Base-by-base conservation (phyloP, 64 coral and sea anemone genomes). In the Actinia tenebrosa region DNA sequence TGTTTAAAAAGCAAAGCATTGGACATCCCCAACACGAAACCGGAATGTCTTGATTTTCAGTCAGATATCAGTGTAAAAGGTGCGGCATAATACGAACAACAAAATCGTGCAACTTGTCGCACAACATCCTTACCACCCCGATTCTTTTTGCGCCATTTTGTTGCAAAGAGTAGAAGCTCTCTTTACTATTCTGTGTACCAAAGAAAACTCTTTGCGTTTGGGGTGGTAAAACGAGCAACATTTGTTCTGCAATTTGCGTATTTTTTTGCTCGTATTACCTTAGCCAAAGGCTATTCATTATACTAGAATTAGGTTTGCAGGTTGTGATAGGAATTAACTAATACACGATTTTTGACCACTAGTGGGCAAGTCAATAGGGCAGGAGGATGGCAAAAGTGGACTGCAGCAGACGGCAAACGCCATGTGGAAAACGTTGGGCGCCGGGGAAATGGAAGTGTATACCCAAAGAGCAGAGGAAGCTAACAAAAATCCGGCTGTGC, bases 41-140 rank as follows among this genome's bases (percentile, higher is more conserved):
- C 63, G 63, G 63, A 66, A 66, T 66, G 19, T 66, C 22, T 19
- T 66, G 19, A n/a, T 66, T 66, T 20, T 66, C 63, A 66, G 63
- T 66, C 62, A 64, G 62, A 64, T 64, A 64, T 22, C 62, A 64
- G 62, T 64, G 62, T 64, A 64, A 64, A 64, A 64, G 62, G 62
- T 64, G 62, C 22, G 62, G 18, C 62, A 64, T 22, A 64, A 64
- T 64, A 64, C 62, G 62, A 64, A 19, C 62, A 64, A 64, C 62
- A 64, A 64, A 64, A 64, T 64, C 62, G 18, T 64, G 62, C 62
- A 64, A 64, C 62, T 64, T 64, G 62, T 64, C 17, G 62, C 62
- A 64, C 62, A 22, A n/a, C 53, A 54, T 54, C 53, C 53, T 18
- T 63, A 63, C 60, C 18, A 63, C 16, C 18, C 11, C 60, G 60